A percentile compares a stretch with the other conserved stretches of the same genome.
phyloP scores from a whole-genome alignment of 2,888 invertebrate genomes.

The Drosophila neotestacea region DNA sequence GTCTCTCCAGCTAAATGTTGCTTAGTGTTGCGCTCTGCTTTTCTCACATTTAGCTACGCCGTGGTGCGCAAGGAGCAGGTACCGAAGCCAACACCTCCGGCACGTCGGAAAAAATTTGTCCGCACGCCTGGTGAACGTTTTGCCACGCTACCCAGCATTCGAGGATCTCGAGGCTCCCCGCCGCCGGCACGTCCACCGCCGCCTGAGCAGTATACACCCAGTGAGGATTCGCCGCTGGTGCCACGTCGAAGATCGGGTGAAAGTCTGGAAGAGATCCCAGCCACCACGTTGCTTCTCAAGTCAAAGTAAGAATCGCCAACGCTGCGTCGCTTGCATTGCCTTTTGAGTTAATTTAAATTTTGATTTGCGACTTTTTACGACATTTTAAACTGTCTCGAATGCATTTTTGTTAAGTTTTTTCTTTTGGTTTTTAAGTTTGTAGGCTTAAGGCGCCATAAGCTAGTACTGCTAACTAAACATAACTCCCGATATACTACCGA shows the following conservation, averaged over 20 bases:
- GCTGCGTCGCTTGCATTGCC: constrained; percentile 82
- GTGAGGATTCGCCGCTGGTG: constrained; percentile 85
- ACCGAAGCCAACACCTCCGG: constrained; percentile 88
- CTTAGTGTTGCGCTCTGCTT: constrained; percentile 62
- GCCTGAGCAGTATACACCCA: constrained; percentile 88
- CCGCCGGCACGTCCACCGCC: constrained; percentile 87
- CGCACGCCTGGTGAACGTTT: constrained; percentile 88
- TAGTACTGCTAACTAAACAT: constrained; percentile 36
- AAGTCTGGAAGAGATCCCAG: constrained; percentile 85
- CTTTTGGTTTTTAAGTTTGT: constrained; percentile 51
- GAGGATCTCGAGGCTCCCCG: constrained; percentile 82
- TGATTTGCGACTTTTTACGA: constrained; percentile 57
- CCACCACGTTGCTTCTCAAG: constrained; percentile 60
- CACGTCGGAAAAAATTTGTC: constrained; percentile 87
- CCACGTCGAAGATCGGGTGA: constrained; percentile 88
- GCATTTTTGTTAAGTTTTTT: constrained; percentile 65
- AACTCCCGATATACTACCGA: constrained; percentile 14
- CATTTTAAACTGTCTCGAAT: constrained; percentile 66
- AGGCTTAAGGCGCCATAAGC: constrained; percentile 51
- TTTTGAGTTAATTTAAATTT: constrained; percentile 22
- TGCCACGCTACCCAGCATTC: constrained; percentile 88
- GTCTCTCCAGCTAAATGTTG: constrained; percentile 32
- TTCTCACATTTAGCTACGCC: constrained; percentile 88
- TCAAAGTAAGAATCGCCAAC: constrained; percentile 75
- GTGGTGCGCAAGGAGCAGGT: constrained; percentile 90